phyloP scores from a whole-genome alignment of 2,797 vertebrate species.

The Microhierax caerulescens region DNA sequence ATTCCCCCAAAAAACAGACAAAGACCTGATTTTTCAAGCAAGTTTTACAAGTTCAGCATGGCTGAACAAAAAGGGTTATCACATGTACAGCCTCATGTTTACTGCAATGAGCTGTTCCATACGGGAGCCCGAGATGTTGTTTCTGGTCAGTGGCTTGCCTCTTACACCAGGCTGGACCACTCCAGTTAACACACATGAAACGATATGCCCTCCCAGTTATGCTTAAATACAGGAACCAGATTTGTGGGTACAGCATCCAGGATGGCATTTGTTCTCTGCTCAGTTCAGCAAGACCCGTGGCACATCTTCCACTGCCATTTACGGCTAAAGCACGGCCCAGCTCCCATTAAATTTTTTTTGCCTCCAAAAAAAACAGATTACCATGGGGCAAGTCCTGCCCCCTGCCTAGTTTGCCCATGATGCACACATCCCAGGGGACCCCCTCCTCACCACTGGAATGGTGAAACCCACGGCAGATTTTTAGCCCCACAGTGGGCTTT shows the following conservation, averaged over 20 bases:
- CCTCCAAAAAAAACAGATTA: background rate
- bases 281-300: background rate
- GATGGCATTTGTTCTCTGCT: fast-evolving
- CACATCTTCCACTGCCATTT: background rate
- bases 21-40: slow-evolving; percentile 34
- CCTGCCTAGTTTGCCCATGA: background rate
- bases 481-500: fast-evolving
- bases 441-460: fast-evolving
- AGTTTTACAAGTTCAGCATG: background rate
- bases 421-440: fast-evolving
- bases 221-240: background rate
- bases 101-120: background rate
- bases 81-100: slow-evolving; percentile 25
- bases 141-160: background rate
- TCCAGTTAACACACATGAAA: background rate
- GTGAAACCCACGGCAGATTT: background rate
- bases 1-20: background rate
- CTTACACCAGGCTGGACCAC: background rate
- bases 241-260: background rate
- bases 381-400: background rate
- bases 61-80: slow-evolving; percentile 35
- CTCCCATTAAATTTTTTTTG: background rate
- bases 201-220: background rate
- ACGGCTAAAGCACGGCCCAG: background rate
- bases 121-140: background rate